These are phyloP conservation scores for Microctonus brassicae DNA, from an alignment of 2,888 invertebrate genomes.

Conservation along the genomic window DNA sequence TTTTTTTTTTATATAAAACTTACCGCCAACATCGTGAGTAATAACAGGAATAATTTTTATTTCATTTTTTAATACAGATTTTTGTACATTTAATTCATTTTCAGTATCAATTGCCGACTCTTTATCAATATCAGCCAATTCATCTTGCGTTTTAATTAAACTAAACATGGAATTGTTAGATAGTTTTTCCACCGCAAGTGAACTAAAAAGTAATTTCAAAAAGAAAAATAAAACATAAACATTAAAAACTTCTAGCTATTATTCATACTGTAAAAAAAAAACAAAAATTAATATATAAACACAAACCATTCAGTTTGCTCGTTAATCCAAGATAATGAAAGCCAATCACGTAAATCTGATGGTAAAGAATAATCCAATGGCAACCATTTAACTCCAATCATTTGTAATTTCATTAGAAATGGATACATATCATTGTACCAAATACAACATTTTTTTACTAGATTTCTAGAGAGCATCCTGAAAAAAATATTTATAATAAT, in stretches of 20 bases:
- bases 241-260: not conserved
- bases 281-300: not conserved
- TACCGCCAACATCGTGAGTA: constrained; percentile 49
- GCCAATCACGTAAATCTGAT: constrained; percentile 70
- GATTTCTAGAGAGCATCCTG: constrained; percentile 69
- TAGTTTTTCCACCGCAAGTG: constrained; percentile 11
- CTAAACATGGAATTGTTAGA: constrained; percentile 51
- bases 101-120: not conserved
- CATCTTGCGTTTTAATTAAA: constrained; percentile 49
- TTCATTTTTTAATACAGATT: not conserved
- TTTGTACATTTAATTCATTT: not conserved
- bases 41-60: not conserved
- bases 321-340: constrained; percentile 71
- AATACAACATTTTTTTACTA: constrained; percentile 70
- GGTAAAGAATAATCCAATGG: constrained; percentile 71
- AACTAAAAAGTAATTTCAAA: constrained; percentile 19
- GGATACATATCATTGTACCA: constrained; percentile 72
- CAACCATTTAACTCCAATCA: constrained; percentile 71
- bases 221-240: not conserved
- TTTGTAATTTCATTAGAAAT: constrained; percentile 67
- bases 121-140: constrained; percentile 8
- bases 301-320: constrained; percentile 61
- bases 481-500: constrained; percentile 3
- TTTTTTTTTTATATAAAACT: constrained; percentile 1
- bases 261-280: too few relatives aligned